Percentiles rank a stretch among this genome's conserved stretches.
These are phyloP conservation scores for Hirtodrosophila trivittata DNA, from an alignment of 2,888 invertebrate species.

Conservation along the genomic window DNA sequence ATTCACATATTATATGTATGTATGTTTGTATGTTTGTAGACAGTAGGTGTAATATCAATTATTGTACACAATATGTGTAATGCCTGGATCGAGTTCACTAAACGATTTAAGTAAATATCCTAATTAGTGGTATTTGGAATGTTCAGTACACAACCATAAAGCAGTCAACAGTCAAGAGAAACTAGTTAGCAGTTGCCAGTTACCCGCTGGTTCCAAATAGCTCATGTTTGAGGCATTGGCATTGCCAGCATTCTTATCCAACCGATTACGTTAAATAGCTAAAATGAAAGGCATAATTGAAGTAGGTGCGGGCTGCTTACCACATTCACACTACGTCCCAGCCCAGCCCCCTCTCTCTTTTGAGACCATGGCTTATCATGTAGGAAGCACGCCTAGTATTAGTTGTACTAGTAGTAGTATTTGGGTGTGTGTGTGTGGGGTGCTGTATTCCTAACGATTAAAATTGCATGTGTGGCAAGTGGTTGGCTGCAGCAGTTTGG, in stretches of 20 bases:
- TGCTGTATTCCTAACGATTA: conserved; percentile 56
- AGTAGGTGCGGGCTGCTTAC: conserved; percentile 15
- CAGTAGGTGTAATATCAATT: no score
- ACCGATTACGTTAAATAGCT: conserved; percentile 40
- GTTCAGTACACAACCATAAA: no score
- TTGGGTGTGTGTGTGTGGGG: conserved; percentile 16
- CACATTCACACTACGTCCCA: conserved; percentile 20
- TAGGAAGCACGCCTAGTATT: no score
- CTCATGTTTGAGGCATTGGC: conserved; percentile 8
- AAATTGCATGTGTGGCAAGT: conserved; percentile 54
- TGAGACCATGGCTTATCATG: no score
- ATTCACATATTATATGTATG: no score
- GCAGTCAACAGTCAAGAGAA: no score
- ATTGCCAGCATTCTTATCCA: conserved; percentile 36
- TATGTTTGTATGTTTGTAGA: no score
- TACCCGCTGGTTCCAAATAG: conserved; percentile 6
- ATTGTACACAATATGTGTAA: no score
- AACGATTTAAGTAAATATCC: no score
- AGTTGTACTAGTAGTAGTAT: no score
- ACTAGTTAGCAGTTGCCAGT: conserved; percentile 11
- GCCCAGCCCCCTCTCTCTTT: conserved; percentile 8
- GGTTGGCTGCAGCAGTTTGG: conserved; percentile 29
- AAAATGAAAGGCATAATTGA: conserved; percentile 49
- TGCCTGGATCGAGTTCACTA: no score
- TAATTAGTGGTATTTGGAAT: no score